Base-by-base conservation (phyloP, 2,113 vertebrate genomes). In the Trichechus manatus region DNA sequence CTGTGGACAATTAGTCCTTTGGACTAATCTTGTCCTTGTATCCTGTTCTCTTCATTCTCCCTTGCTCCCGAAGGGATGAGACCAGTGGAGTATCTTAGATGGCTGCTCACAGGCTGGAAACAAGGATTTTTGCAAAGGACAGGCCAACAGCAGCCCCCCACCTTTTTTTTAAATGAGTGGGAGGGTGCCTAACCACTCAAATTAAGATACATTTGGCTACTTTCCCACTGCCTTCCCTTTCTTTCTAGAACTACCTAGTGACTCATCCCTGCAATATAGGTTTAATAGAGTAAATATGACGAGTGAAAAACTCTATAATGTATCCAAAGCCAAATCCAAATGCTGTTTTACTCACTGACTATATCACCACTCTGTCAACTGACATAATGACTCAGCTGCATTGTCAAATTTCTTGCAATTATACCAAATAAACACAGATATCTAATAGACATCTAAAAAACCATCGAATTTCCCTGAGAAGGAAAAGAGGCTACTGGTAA, bases 171-270 rank as follows among this genome's bases (percentile, higher is more conserved):
- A 14, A 85, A 61, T 91, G 25, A 95, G 39, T 80, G 50, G 13
- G 0, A 82, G 25, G 25, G 14, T 84, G 3, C 74, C 66, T 72
- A 93, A 39, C 4, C 80, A 77, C 42, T 92, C n/a, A 82, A 92
- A 96, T 94, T 81, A 95, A 56, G 53, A 75, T 42, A 33, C 27
- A 63, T 53, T 88, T 93, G 77, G 17, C 29, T 91, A 22, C 44
- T 96, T 88, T 91, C n/a, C 68, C 31, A 88, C 14, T 50, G 29
- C 7, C 42, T 78, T 17, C 1, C 9, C 66, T 82, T 81, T 87
- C 20, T 74, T 5, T 74, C n/a, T 61, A 44, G 44, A 86, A 59
- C 29, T 75, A 70, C 5, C 81, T 64, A 42, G 72, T 93, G 81
- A 87, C 22, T 81, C 33, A 77, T 64, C 13, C 14, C 4, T 68